phyloP scores from a whole-genome alignment of 2,113 vertebrate species.

The Oncorhynchus keta region DNA sequence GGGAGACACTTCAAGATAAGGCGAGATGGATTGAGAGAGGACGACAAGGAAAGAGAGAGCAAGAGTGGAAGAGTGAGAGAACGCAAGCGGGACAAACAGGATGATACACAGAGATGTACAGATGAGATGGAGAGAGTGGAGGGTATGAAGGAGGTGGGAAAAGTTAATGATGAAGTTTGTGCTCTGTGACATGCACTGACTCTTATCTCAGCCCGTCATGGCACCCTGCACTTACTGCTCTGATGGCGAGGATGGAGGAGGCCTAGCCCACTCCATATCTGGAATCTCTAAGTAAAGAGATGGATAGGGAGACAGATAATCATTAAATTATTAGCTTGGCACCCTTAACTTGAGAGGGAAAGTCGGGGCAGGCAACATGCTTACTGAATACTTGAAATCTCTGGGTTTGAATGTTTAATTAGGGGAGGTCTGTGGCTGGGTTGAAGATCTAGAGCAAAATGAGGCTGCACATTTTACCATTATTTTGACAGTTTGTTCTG shows the following conservation, averaged over 20 bases:
- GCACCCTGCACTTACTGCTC: too few relatives aligned
- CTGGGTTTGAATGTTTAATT: slow-evolving; percentile 18
- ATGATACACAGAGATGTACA: neutral
- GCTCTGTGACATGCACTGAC: neutral
- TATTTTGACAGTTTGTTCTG: neutral
- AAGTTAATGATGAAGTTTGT: neutral
- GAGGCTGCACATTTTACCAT: neutral
- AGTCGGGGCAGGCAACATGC: neutral
- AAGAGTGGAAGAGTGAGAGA: neutral
- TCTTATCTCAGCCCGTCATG: too few relatives aligned
- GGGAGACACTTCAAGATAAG: neutral
- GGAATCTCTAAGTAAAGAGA: too few relatives aligned
- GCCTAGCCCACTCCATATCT: too few relatives aligned
- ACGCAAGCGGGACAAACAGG: neutral
- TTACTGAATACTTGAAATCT: slow-evolving; percentile 7
- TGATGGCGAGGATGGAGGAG: neutral
- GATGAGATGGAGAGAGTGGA: neutral
- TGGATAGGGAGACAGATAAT: neutral
- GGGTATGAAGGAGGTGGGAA: neutral
- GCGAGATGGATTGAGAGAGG: neutral
- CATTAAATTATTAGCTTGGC: neutral
- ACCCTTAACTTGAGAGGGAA: neutral
- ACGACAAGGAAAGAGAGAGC: neutral
- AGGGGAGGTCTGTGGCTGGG: neutral
- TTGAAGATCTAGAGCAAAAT: slow-evolving; percentile 5